Evolutionary conservation across 2,113 vertebrate genomes (phyloP), one percentile per base, ranked within the genome.

Genomic region (Poecile atricapillus): DNA sequence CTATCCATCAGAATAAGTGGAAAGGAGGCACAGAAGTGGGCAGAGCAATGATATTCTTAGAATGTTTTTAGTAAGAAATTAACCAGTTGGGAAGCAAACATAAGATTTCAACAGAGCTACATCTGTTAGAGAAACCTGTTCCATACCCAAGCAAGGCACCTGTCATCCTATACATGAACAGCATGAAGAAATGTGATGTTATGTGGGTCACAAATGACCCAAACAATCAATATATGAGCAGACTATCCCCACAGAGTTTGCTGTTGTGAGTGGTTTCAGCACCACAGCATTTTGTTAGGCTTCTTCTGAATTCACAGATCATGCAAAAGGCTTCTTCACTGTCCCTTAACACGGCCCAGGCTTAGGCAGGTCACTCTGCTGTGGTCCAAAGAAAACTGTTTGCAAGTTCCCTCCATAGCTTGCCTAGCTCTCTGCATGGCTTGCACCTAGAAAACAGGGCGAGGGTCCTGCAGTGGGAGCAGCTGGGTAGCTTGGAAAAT

Each of bases 91-190:
- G 27, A 83, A 52, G 35, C 28, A 23, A 70, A 31, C 1, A 18
- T 0, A 7, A 73, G 22, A 71, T 53, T 85, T 79, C 65, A 75
- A 37, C 6, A 62, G 43, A 65, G 14, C 11, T 47, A 15, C 2
- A 0, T 23, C 25, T 75, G 6, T 69, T 49, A 21, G 39, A 83
- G 39, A 50, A n/a, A 50, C 3, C 17, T 31, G 28, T 28, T 83
- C 37, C 56, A 7, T 14, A 44, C 15, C 41, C 14, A 68, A 41
- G 5, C 13, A 53, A 43, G 28, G 23, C 53, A 76, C 12, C 20
- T 43, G 2, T 37, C 23, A 35, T 43, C 23, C 41, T 30, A 10
- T 64, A 74, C 35, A 33, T 0, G 0, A 79, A 37, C 25, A 88
- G 35, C 1, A 1, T 10, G 13, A 85, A 67, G 30, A 81, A 86